Evolutionary conservation across 30 jellyfish, hydroid and myxozoan species (phyloP), one percentile per base, ranked within the genome.

Genomic region (Hydractinia symbiolongicarpus): DNA sequence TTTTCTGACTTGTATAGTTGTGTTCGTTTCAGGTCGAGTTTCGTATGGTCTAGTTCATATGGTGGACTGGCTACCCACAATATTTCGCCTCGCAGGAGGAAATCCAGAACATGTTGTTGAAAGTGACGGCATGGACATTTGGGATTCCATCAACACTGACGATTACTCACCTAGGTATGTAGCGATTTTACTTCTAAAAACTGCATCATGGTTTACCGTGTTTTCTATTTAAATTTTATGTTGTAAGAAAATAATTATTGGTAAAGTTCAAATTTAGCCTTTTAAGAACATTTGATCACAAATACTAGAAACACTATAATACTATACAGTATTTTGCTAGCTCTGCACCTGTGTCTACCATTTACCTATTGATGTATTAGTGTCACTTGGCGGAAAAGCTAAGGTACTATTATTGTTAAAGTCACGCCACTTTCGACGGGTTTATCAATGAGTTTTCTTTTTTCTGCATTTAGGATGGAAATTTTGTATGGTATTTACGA

Each of bases 11-110:
- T 58, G 69, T 3, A 58, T 58, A 16, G 19, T 58, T 11, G 19
- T 58, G 15, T 58, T 58, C 69, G 30, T 50, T 55, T 15, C 73
- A 94, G 99, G 95, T 14, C 94, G 96, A 7, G 95, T 88, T 55
- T 72, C 96, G 57, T 91, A 94, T 82, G 99, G 96, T 14, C 84
- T 88, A 50, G 85, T 94, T 55, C 99, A 94, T 78, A 90, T 94
- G 86, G 89, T 95, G 53, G 99, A 94, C 79, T 86, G 96, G 96
- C 88, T 94, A 44, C 99, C 97, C 20, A 94, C 99, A 66, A 70
- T 94, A 88, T 86, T 89, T 77, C 89, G 95, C 15, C 84, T 92
- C 79, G 98, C 98, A 61, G 98, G 98, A 68, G 98, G 98, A 54
- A 92, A 92, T 78, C 98, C 98, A 15, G 85, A 92, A 14, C 98